phyloP scores from a whole-genome alignment of 2,113 vertebrate genomes.

The Pseudolaguvia tuberculata region DNA sequence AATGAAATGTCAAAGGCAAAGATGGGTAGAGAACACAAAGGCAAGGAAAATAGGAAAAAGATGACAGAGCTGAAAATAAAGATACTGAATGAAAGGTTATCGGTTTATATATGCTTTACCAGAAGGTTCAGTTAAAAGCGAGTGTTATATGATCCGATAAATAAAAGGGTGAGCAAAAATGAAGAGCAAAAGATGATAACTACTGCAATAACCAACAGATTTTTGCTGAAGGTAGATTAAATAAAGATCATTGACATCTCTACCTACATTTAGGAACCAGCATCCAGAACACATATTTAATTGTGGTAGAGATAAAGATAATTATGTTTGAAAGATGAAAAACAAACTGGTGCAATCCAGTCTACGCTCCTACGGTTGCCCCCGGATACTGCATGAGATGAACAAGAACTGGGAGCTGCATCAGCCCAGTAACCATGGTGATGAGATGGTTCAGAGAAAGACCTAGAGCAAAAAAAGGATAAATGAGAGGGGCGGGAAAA shows the following conservation, averaged over 20 bases:
- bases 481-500: not conserved
- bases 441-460: constrained; percentile 57
- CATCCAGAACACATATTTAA: constrained; percentile 25
- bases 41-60: too few species aligned
- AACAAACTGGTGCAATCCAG: constrained; percentile 68
- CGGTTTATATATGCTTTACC: too few species aligned
- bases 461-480: constrained; percentile 17
- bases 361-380: constrained; percentile 74
- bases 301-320: constrained; percentile 38
- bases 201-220: not conserved
- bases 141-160: too few species aligned
- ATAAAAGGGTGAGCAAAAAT: too few species aligned
- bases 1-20: too few species aligned
- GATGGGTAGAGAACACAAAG: too few species aligned
- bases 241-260: not conserved
- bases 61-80: too few species aligned
- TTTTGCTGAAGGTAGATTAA: not conserved
- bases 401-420: constrained; percentile 68
- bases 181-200: not conserved
- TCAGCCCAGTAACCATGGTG: constrained; percentile 77
- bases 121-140: too few species aligned
- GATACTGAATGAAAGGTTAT: too few species aligned
- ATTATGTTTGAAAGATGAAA: constrained; percentile 45
- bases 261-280: not conserved
- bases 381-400: constrained; percentile 75